Base-by-base conservation (phyloP, 2,797 vertebrate genomes). In the Cyclura pinguis region DNA sequence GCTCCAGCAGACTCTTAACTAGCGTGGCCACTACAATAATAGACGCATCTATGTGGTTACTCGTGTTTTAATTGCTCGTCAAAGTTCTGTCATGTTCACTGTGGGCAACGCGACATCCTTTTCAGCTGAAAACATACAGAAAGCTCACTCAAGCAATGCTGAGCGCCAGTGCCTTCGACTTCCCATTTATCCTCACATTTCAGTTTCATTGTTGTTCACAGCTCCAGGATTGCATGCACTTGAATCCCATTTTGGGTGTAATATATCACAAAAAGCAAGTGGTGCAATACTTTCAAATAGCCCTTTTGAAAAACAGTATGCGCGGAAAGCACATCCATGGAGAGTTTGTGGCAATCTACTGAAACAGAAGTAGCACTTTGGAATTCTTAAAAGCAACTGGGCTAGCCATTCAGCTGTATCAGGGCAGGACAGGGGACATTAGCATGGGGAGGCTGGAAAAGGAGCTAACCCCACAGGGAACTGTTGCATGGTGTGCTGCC, bases 401-500 rank as follows among this genome's bases (percentile, higher is more conserved):
- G 32, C 82, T 87, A 38, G 84, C 27, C 42, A 27, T 6, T 84
- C 55, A 78, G 52, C 29, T 74, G 92, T 76, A 84, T 88, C 42
- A 78, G 93, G 87, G 62, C n/a, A 88, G 85, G 59, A 92, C 77
- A 35, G 81, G 87, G 20, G 72, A 50, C 35, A 90, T 18, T 90
- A 77, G 91, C 52, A 59, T 0, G 80, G 0, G 0, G 78, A 1
- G 80, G 57, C 86, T 88, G n/a, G 73, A 84, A 94, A 93, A 88
- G 12, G 77, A 20, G 24, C 72, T 91, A 47, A 86, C 87, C 88
- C 59, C 27, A 89, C 92, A 13, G 18, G 3, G 93, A 95, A 89
- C 91, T 93, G 0, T 10, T 93, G 55, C 83, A 89, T 91, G 50
- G 81, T 93, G 93, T 93, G 81, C 62, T 93, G 38, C 38, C 73